Base-by-base conservation (phyloP, 2,113 vertebrate genomes). In the Aphyosemion australe region DNA sequence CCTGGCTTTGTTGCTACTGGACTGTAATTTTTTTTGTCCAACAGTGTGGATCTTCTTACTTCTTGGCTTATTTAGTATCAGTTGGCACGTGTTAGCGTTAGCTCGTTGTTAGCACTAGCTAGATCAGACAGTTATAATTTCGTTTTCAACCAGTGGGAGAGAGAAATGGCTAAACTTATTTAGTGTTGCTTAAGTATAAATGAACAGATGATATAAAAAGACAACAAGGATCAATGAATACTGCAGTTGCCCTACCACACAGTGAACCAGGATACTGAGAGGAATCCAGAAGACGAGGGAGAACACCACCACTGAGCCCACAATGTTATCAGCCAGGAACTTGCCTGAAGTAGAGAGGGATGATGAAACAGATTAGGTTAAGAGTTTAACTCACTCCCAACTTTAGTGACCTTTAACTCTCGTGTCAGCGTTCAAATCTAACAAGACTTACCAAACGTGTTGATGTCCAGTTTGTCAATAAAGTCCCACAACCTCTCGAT, bases 401-500 rank as follows among this genome's bases (percentile, higher is more conserved):
- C 26, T 26, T 26, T 26, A 26, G 26, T 4, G 26, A 26, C 5
- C 26, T 26, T 26, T 26, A 26, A 51, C 11, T 26, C 2, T 53
- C 12, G 16, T 32, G 5, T 37, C 12, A 21, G 49, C 19, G n/a
- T 1, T 18, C 8, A 6, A 0, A 16, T 1, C 8, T 39, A 9
- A 9, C 1, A 19, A 0, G 13, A 73, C 92, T 90, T 90, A 98
- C 97, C 93, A 12, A 99, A 96, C 21, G 95, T 99, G 66, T 99
- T 99, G 80, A 99, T 99, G 87, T 97, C 94, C 70, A 99, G 91
- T 61, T 98, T 94, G 86, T 99, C 97, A n/a, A 99, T 99, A 78
- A 99, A 99, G 85, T 97, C 95, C 97, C 97, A 99, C 65, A 99
- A 89, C 46, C 97, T 91, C 80, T 99, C 97, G 0, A 99, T 98